Percentiles rank a stretch among this genome's conserved stretches.
Evolutionary conservation across 2,888 invertebrate species (phyloP).

Genomic region (Clostera curtula): DNA sequence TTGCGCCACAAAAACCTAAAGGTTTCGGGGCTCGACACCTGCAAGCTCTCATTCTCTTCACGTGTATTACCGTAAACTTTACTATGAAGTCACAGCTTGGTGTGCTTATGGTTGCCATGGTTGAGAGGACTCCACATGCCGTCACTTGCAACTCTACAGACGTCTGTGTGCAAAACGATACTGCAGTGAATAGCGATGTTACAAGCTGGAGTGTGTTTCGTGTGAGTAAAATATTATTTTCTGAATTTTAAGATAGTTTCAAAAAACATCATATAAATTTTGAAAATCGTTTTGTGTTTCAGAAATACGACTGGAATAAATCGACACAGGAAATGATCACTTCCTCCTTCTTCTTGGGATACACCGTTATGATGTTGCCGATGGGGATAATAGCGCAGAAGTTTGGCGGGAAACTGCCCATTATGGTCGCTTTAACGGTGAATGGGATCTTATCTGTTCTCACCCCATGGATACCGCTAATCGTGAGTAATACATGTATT

Average conservation of each 20-base stretch:
- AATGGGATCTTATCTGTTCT: constrained; percentile 42
- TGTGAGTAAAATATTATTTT: too few species aligned
- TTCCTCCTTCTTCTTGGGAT: constrained; percentile 72
- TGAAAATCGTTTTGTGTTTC: constrained; percentile 15
- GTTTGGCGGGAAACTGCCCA: constrained; percentile 76
- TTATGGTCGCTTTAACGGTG: constrained; percentile 48
- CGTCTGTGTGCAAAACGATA: too few species aligned
- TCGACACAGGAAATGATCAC: constrained; percentile 50
- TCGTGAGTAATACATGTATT: constrained; percentile 42
- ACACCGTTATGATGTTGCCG: constrained; percentile 66
- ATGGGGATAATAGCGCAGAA: constrained; percentile 76
- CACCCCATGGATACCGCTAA: constrained; percentile 45
- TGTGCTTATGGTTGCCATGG: constrained; percentile 55
- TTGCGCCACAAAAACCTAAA: too few species aligned
- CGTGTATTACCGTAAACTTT: constrained; percentile 32
- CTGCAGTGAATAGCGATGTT: too few species aligned
- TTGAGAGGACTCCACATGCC: constrained; percentile 14
- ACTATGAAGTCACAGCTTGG: constrained; percentile 38
- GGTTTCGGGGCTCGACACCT: constrained; percentile 44
- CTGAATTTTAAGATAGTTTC: too few species aligned
- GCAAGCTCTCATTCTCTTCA: constrained; percentile 40
- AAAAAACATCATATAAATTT: too few species aligned
- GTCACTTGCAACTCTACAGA: background rate
- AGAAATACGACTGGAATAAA: constrained; percentile 52
- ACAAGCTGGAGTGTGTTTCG: constrained; percentile 34